Percentiles rank a stretch among this genome's conserved stretches.
phyloP scores from a whole-genome alignment of 2,113 vertebrate genomes.

The Polypterus bichir region DNA sequence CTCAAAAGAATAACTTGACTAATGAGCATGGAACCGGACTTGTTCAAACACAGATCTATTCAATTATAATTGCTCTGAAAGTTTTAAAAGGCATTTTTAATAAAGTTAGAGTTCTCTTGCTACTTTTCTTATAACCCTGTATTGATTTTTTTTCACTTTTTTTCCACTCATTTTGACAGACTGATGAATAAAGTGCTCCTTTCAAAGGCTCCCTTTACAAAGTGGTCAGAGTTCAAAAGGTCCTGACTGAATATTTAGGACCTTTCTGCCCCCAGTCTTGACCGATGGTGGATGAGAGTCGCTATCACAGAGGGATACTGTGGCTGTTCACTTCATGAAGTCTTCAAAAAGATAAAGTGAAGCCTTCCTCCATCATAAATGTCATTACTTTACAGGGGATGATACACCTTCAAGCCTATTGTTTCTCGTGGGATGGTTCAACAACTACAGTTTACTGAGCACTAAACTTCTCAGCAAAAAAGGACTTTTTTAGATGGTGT shows the following conservation, averaged over 20 bases:
- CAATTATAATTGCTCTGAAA: too few species aligned
- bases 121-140: too few species aligned
- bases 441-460: conserved; percentile 2
- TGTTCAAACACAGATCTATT: too few species aligned
- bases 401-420: conserved; percentile 5
- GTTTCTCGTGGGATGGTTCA: not conserved
- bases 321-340: conserved; percentile 21
- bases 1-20: too few species aligned
- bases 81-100: too few species aligned
- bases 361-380: not conserved
- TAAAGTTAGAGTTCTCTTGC: too few species aligned
- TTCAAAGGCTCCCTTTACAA: conserved; percentile 27
- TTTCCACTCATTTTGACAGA: conserved; percentile 14
- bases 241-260: conserved; percentile 18
- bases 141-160: too few species aligned
- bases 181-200: conserved; percentile 20
- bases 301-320: conserved; percentile 14
- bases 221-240: conserved; percentile 39
- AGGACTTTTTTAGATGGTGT: conserved; percentile 14
- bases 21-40: too few species aligned
- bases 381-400: not conserved
- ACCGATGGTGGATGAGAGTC: conserved; percentile 19
- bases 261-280: conserved; percentile 24
- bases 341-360: conserved; percentile 10
- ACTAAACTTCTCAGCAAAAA: conserved; percentile 9